Evolutionary conservation across 1,140 invertebrate species (phyloP), one percentile per base, ranked within the genome.

Genomic region (Aphaenogaster floridana): DNA sequence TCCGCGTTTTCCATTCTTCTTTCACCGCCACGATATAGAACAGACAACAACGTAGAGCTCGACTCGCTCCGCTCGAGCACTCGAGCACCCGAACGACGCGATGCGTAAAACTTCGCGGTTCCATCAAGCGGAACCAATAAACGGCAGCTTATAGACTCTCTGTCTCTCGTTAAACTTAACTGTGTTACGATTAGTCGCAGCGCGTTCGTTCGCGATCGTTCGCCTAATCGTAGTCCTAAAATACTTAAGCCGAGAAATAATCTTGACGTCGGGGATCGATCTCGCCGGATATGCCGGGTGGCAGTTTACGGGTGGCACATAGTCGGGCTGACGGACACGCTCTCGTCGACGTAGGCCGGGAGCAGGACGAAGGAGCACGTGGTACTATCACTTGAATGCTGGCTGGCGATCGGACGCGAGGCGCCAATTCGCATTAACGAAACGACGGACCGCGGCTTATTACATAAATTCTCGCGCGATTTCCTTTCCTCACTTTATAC

Each of bases 381-480:
- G 28, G 28, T 42, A 74, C 21, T 72, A 59, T 61, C 54, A 72
- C 13, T 42, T 77, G 28, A 36, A 6, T 21, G 28, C 28, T 28
- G 34, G 61, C 69, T 71, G 59, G 11, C 68, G 42, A 34, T 61
- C 13, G 39, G n/a, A 77, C 68, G n/a, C 71, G 48, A 78, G 57
- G 54, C 17, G 50, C 71, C 63, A 48, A 78, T 88, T 42, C 52
- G 74, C 86, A 90, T 88, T 88, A 91, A 91, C 89, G 77, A 90
- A 90, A 91, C 80, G 90, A 91, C 90, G 90, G 90, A 91, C 90
- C 90, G 76, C 81, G 59, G 77, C 21, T 61, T 52, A 42, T 61
- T 52, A 42, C 74, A 52, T 66, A 66, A 52, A 86, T 66, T 61
- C 77, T 85, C 28, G 74, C 74, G 42, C 28, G 36, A n/a, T 57